Conservation (phyloP, 2,113 vertebrate genomes). For the Rhinopomastus cyanomelas region DNA sequence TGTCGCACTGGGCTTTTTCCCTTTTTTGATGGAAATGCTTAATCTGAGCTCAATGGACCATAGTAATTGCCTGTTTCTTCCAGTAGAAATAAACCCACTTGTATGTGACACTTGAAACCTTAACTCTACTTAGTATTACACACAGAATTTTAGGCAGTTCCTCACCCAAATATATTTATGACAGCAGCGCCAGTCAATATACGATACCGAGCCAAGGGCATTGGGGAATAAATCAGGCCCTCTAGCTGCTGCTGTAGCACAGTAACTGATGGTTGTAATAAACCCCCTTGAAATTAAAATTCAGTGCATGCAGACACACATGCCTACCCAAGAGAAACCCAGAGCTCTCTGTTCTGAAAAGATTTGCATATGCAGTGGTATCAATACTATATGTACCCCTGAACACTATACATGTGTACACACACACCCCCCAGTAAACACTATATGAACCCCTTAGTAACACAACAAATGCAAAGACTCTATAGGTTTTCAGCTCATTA, state of each 20-base stretch:
- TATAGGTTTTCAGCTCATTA: neutral
- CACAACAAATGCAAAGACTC: neutral
- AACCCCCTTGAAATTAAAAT: constrained; percentile 53
- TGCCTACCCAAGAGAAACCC: neutral
- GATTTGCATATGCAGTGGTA: neutral
- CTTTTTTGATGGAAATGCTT: constrained; percentile 47
- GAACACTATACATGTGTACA: too few relatives aligned
- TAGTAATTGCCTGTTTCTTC: constrained; percentile 62
- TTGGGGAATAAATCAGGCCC: constrained; percentile 43
- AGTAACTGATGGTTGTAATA: constrained; percentile 48
- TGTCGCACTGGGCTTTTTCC: constrained; percentile 5
- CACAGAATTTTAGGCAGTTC: constrained; percentile 5
- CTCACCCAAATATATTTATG: constrained; percentile 55
- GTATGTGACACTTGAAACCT: constrained; percentile 52
- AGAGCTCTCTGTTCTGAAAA: neutral
- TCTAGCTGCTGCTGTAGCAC: constrained; percentile 12
- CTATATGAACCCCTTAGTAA: neutral
- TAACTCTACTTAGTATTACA: constrained; percentile 39
- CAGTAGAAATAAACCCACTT: constrained; percentile 47
- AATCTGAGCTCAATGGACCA: constrained; percentile 61
- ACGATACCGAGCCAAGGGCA: constrained; percentile 39
- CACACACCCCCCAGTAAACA: too few relatives aligned
- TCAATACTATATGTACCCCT: neutral
- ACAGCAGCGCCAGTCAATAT: constrained; percentile 26
- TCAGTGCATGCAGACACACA: neutral